Percentiles rank a stretch among this genome's conserved stretches.
phyloP scores from a whole-genome alignment of 2,888 invertebrate genomes.

The Tipula helvola region DNA sequence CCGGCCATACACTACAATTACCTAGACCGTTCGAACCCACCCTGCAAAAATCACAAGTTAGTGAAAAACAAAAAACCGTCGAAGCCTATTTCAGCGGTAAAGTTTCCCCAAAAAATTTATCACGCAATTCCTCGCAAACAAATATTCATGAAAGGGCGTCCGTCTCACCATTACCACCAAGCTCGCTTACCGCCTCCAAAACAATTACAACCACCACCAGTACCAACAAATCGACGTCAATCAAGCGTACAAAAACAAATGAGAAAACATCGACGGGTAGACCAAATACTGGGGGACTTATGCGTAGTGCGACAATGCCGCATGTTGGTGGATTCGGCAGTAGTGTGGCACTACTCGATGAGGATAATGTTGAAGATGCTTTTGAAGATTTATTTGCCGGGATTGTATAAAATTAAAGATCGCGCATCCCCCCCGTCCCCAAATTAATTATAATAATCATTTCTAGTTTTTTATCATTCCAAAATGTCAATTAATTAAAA shows the following conservation, averaged over 20 bases:
- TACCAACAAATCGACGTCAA: slow-evolving; percentile 25
- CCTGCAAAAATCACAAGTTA: slow-evolving; percentile 51
- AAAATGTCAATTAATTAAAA: not conserved
- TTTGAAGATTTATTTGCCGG: slow-evolving; percentile 65
- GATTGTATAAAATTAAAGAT: slow-evolving; percentile 25
- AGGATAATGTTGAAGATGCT: slow-evolving; percentile 73
- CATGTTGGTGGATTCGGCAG: slow-evolving; percentile 44
- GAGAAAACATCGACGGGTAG: slow-evolving; percentile 38
- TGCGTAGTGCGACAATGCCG: slow-evolving; percentile 66
- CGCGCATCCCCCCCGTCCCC: slow-evolving; percentile 25
- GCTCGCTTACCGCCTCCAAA: slow-evolving; percentile 19
- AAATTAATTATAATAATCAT: slow-evolving; percentile 14
- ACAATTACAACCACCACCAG: slow-evolving; percentile 20
- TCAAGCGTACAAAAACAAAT: slow-evolving; percentile 38
- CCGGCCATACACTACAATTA: slow-evolving; percentile 58
- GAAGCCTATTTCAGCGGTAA: slow-evolving; percentile 55
- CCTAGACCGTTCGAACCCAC: slow-evolving; percentile 75
- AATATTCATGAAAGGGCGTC: slow-evolving; percentile 15
- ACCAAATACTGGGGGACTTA: slow-evolving; percentile 40
- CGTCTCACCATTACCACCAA: not conserved
- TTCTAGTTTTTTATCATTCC: not conserved
- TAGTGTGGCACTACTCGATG: slow-evolving; percentile 48
- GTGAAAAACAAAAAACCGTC: slow-evolving; percentile 58
- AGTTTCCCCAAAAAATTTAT: slow-evolving; percentile 32
- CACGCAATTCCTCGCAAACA: slow-evolving; percentile 24